Conservation (phyloP, 2,113 vertebrate species). For the Phaethornis superciliosus region DNA sequence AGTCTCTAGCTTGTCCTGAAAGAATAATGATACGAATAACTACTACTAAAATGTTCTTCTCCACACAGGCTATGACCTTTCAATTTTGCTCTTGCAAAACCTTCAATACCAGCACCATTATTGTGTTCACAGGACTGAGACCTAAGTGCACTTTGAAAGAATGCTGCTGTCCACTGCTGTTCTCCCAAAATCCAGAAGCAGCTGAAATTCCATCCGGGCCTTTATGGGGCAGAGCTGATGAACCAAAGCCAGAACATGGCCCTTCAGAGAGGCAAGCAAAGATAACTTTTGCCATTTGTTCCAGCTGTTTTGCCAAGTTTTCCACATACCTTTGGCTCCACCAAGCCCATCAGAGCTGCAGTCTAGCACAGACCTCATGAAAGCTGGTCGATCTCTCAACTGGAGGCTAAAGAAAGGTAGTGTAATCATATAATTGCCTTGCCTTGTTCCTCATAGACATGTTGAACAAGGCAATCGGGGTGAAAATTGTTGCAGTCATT, state of each 20-base stretch:
- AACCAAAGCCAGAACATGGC: neutral
- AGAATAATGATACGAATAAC: neutral
- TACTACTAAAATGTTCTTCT: neutral
- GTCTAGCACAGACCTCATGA: neutral
- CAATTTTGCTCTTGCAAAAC: neutral
- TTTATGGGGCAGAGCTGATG: neutral
- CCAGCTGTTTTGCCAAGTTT: neutral
- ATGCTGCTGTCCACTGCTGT: neutral
- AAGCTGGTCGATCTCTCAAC: neutral
- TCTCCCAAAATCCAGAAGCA: neutral
- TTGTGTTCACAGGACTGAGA: neutral
- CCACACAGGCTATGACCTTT: neutral
- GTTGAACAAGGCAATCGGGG: neutral
- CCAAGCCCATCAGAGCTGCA: neutral
- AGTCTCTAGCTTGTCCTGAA: neutral
- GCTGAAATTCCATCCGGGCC: constrained; percentile 24
- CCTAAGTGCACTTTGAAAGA: neutral
- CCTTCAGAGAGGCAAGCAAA: neutral
- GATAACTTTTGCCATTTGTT: constrained; percentile 14
- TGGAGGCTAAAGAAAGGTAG: neutral
- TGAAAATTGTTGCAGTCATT: constrained; percentile 14
- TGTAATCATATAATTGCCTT: neutral
- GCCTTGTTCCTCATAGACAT: neutral
- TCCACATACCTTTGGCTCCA: neutral
- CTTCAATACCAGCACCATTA: neutral